Evolutionary conservation across 2,888 invertebrate genomes (phyloP).

Genomic region (Hydriomena furcata): DNA sequence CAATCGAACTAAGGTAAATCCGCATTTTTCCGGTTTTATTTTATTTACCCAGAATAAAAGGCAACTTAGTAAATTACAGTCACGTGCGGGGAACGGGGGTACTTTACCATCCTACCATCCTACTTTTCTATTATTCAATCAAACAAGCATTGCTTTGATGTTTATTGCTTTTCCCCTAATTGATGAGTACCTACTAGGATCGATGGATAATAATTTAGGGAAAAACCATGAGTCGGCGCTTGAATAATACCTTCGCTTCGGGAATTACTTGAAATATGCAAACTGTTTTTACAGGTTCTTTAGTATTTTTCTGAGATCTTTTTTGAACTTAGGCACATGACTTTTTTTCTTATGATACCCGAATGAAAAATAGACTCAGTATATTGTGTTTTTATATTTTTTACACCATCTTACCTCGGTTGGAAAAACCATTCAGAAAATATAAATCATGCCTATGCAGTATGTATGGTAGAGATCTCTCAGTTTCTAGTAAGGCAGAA

Average conservation of each 20-base stretch:
- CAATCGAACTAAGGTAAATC: conserved; percentile 4
- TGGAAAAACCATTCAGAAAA: too few relatives aligned
- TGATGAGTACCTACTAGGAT: conserved; percentile 55
- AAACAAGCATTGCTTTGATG: conserved; percentile 61
- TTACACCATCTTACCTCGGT: too few relatives aligned
- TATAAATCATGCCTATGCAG: too few relatives aligned
- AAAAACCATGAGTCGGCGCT: conserved; percentile 64
- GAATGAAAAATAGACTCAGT: too few relatives aligned
- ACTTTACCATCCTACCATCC: conserved; percentile 43
- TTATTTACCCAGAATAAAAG: conserved; percentile 26
- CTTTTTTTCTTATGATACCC: too few relatives aligned
- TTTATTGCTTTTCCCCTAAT: conserved; percentile 65
- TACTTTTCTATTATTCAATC: conserved; percentile 63
- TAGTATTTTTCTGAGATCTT: too few relatives aligned
- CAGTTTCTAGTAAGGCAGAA: too few relatives aligned
- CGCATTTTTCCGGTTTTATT: conserved; percentile 19
- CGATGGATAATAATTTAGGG: conserved; percentile 59
- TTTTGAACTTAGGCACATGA: too few relatives aligned
- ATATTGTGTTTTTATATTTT: too few relatives aligned
- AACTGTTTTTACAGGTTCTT: conserved; percentile 2
- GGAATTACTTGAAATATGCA: conserved; percentile 13
- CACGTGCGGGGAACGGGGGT: conserved; percentile 41
- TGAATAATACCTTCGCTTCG: conserved; percentile 14
- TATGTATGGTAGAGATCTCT: too few relatives aligned
- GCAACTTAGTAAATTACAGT: conserved; percentile 36